phyloP scores from a whole-genome alignment of 2,113 vertebrate species.

The Cyphomyrus discorhynchus region DNA sequence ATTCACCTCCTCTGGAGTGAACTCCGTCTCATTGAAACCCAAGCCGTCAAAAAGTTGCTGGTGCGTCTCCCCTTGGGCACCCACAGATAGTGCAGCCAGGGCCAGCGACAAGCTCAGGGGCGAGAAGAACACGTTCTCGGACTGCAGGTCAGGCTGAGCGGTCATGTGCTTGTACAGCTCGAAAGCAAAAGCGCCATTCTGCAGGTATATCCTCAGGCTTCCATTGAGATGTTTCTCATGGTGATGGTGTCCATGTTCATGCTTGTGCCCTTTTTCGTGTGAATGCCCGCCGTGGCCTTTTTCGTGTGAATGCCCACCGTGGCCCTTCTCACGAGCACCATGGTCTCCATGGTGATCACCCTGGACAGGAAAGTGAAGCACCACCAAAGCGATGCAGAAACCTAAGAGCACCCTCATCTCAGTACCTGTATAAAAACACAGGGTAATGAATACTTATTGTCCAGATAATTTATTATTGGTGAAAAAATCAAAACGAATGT shows the following conservation, averaged over 20 bases:
- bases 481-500: background rate
- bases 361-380: conserved; percentile 10
- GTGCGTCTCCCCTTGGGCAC: conserved; percentile 54
- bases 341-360: background rate
- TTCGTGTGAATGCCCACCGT: background rate
- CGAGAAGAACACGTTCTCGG: conserved; percentile 71
- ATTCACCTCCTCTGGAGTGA: conserved; percentile 33
- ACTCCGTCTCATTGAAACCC: conserved; percentile 38
- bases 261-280: background rate
- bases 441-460: background rate
- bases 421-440: background rate
- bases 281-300: background rate
- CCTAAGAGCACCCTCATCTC: conserved; percentile 12
- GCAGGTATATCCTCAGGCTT: conserved; percentile 35
- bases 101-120: conserved; percentile 59
- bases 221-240: background rate
- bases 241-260: background rate
- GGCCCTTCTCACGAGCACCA: background rate
- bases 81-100: conserved; percentile 60
- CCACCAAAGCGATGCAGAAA: conserved; percentile 1
- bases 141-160: conserved; percentile 26
- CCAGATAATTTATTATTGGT: background rate
- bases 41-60: conserved; percentile 54
- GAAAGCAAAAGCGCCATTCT: conserved; percentile 58
- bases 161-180: conserved; percentile 57